Evolutionary conservation across 2,797 vertebrate genomes (phyloP).

Genomic region (Sphaeramia orbicularis): DNA sequence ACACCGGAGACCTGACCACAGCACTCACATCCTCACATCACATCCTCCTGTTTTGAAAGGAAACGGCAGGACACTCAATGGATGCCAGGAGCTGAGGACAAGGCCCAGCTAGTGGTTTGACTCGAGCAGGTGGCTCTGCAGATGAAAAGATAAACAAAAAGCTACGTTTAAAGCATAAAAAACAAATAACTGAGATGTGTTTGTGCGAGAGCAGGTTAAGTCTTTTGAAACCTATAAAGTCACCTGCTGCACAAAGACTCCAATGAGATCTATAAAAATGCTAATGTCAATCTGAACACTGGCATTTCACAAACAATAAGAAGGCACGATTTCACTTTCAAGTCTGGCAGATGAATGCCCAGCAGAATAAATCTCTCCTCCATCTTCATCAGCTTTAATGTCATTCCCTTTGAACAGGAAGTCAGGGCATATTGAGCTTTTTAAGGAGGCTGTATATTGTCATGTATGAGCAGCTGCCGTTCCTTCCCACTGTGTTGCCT

Average conservation of each 20-base stretch:
- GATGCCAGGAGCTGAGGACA: conserved; percentile 22
- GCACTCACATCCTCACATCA: conserved; percentile 67
- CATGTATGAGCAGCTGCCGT: conserved; percentile 63
- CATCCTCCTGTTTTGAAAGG: conserved; percentile 74
- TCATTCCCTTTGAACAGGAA: conserved; percentile 80
- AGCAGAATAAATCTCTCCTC: conserved; percentile 58
- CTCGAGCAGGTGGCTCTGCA: conserved; percentile 50
- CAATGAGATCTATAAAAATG: conserved; percentile 10
- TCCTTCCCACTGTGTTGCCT: conserved; percentile 43
- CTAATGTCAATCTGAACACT: conserved; percentile 28
- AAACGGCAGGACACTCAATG: conserved; percentile 54
- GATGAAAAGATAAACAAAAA: conserved; percentile 24
- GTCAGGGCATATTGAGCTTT: conserved; percentile 35
- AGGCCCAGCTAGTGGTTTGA: not conserved
- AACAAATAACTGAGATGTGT: conserved; percentile 8
- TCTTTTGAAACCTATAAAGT: not conserved
- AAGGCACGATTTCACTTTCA: conserved; percentile 42
- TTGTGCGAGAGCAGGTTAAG: conserved; percentile 11
- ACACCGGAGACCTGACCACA: conserved; percentile 53
- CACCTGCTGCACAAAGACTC: not conserved
- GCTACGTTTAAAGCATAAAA: not conserved
- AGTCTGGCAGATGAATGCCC: conserved; percentile 49
- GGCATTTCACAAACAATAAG: conserved; percentile 53
- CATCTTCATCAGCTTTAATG: conserved; percentile 74
- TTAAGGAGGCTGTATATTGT: conserved; percentile 65